A percentile compares a stretch with the other conserved stretches of the same genome.
phyloP scores from a whole-genome alignment of 2,113 vertebrate species.

The Nothoprocta perdicaria region DNA sequence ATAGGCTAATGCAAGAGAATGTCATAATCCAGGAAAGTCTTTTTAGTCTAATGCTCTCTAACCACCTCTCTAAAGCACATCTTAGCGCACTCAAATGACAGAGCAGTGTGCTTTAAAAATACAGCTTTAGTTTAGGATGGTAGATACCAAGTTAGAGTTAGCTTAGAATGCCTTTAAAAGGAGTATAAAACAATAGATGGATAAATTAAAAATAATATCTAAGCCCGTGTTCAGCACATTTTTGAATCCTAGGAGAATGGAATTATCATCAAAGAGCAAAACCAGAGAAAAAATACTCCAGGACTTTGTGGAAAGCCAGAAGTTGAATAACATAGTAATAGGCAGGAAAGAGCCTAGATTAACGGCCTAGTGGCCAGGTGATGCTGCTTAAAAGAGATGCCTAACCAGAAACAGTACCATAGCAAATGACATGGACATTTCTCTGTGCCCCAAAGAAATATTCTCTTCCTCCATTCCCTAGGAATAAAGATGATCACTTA shows the following conservation, averaged over 20 bases:
- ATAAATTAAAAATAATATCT: background rate
- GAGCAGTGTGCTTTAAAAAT: background rate
- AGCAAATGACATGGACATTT: background rate
- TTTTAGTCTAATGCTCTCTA: background rate
- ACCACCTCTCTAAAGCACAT: background rate
- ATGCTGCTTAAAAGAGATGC: background rate
- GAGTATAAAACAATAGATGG: background rate
- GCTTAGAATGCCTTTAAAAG: background rate
- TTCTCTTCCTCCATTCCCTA: background rate
- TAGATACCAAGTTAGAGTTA: background rate
- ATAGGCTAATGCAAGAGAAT: background rate
- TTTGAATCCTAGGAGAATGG: background rate
- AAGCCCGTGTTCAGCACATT: background rate
- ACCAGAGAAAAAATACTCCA: background rate
- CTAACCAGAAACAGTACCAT: background rate
- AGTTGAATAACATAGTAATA: background rate
- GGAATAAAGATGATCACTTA: background rate
- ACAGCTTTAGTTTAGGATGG: background rate
- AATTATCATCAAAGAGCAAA: background rate
- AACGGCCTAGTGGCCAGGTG: background rate
- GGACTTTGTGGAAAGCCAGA: conserved; percentile 21
- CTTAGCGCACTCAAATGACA: background rate
- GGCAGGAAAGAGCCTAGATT: background rate
- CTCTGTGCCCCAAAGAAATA: background rate
- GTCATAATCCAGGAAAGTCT: background rate